phyloP scores from a whole-genome alignment of 2,797 vertebrate species.

The Falco novaeseelandiae region DNA sequence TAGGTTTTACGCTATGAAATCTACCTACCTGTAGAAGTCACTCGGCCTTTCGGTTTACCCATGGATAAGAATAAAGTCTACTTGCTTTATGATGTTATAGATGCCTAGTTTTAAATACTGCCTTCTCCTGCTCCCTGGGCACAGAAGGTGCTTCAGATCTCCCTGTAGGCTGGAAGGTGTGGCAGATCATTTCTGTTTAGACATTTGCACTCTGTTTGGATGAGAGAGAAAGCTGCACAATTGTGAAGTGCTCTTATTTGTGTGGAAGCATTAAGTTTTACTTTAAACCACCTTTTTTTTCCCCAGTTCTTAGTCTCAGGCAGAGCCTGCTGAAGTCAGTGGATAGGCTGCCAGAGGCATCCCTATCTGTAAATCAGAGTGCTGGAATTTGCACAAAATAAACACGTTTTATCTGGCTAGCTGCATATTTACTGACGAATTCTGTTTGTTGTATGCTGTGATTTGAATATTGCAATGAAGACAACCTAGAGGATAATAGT shows the following conservation, averaged over 20 bases:
- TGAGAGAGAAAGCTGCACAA: neutral
- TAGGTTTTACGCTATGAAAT: neutral
- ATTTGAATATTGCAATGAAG: neutral
- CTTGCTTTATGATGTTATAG: neutral
- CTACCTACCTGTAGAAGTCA: neutral
- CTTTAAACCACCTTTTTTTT: neutral
- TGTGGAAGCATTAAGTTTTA: neutral
- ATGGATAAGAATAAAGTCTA: neutral
- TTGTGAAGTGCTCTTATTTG: neutral
- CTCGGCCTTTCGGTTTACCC: neutral
- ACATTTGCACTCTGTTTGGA: neutral
- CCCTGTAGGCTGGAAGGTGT: neutral
- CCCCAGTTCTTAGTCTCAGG: neutral
- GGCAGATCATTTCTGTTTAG: neutral
- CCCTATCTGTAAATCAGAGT: neutral
- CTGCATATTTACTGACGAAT: neutral
- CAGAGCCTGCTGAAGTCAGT: neutral
- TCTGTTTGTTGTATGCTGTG: neutral
- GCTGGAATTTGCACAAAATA: constrained; percentile 27
- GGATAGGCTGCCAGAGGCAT: neutral
- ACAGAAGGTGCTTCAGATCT: neutral
- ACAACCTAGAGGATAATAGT: neutral
- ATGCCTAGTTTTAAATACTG: neutral
- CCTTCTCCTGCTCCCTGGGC: neutral
- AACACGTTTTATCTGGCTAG: neutral